Percentiles rank a stretch among this genome's conserved stretches.
These are phyloP conservation scores for Leptinotarsa haldemani DNA, from an alignment of 2,888 invertebrate species.

Conservation along the genomic window DNA sequence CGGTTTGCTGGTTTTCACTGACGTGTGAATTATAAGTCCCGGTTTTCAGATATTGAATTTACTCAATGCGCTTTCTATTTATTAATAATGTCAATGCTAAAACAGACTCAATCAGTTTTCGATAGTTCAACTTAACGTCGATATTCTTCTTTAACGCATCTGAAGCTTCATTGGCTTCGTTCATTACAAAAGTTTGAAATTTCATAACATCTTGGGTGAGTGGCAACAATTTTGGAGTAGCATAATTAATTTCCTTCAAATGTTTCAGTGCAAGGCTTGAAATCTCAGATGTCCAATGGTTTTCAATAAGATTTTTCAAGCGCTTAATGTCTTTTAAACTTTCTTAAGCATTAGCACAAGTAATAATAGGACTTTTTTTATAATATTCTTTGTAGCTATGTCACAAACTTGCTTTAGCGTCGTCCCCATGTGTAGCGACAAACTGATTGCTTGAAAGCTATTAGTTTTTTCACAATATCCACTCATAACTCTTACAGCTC, in stretches of 20 bases:
- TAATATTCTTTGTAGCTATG: constrained; percentile 34
- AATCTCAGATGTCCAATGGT: constrained; percentile 32
- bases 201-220: constrained; percentile 8
- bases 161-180: constrained; percentile 21
- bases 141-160: constrained; percentile 2
- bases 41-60: constrained; percentile 30
- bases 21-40: constrained; percentile 13
- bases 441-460: constrained; percentile 35
- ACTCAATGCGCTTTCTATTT: constrained; percentile 44
- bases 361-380: constrained; percentile 34
- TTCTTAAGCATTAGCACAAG: constrained; percentile 30
- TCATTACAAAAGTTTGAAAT: constrained; percentile 27
- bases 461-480: constrained; percentile 27
- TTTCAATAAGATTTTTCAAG: constrained; percentile 29
- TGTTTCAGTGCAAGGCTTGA: constrained; percentile 25
- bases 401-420: constrained; percentile 38
- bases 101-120: constrained; percentile 38
- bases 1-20: constrained; percentile 20
- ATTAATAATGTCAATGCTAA: constrained; percentile 37
- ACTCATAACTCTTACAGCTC: constrained; percentile 43
- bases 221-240: constrained; percentile 13
- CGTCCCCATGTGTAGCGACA: constrained; percentile 42
- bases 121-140: constrained; percentile 8
- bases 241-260: constrained; percentile 19
- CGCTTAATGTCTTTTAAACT: constrained; percentile 35